Evolutionary conservation across 2,113 vertebrate genomes (phyloP).

Genomic region (Lethenteron camtschaticum): DNA sequence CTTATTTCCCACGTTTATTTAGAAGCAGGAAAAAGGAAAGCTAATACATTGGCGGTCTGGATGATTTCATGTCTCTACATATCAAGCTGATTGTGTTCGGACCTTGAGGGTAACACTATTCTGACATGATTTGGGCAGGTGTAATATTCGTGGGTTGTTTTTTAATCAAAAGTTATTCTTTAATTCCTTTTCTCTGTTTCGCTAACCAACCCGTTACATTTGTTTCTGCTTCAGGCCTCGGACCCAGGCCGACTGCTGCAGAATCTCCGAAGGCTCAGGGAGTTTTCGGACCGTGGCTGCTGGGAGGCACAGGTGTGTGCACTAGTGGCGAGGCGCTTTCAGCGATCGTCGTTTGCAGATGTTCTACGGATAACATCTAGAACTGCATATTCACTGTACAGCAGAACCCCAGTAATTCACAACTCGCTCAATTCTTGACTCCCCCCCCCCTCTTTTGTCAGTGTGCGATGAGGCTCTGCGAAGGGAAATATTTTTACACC

Average conservation of each 20-base stretch:
- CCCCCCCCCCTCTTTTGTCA: neutral
- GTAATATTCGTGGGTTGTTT: no score
- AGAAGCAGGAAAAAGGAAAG: no score
- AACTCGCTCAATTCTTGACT: neutral
- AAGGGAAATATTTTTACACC: no score
- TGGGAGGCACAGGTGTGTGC: conserved; percentile 73
- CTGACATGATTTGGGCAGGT: no score
- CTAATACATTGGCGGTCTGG: no score
- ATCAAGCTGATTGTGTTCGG: no score
- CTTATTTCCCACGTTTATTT: no score
- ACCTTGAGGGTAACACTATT: no score
- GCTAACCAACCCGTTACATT: neutral
- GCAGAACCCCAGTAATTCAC: neutral
- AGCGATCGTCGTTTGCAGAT: neutral
- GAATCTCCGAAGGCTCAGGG: conserved; percentile 60
- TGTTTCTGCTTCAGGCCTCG: conserved; percentile 24
- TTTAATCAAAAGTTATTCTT: no score
- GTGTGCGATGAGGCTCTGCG: neutral
- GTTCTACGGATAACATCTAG: neutral
- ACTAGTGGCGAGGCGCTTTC: neutral
- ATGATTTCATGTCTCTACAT: no score
- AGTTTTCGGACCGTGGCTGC: conserved; percentile 69
- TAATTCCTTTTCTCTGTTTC: neutral
- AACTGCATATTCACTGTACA: neutral
- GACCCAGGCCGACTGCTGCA: conserved; percentile 80